Base-by-base conservation (phyloP, 2,113 vertebrate genomes). In the Xenus cinereus region DNA sequence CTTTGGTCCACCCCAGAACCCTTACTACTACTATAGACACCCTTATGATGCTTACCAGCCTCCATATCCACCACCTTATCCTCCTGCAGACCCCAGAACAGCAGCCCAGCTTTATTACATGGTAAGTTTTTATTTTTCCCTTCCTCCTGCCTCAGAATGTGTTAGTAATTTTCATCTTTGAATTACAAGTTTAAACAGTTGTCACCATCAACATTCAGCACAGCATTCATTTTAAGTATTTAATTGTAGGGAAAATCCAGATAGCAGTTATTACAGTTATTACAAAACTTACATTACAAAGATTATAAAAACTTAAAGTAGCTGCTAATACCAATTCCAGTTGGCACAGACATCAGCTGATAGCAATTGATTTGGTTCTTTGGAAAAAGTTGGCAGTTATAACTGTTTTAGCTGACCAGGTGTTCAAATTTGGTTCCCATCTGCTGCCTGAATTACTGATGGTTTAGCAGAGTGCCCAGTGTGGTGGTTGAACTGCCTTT, bases 71-170 rank as follows among this genome's bases (percentile, higher is more conserved):
- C 94, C 98, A 14, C 96, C 97, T 2, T 99, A 99, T 48, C 98
- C 97, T 13, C 96, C 97, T 3, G 78, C 97, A 87, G 99, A 99
- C 79, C 98, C 99, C 9, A 98, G 99, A 86, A 37, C 98, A 2
- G 92, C 98, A 19, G 93, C 97, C 77, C 98, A 99, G 41, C 98
- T 98, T n/a, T 99, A 99, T 92, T 99, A 99, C 96, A 98, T 98
- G 98, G 99, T 99, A 89, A 85, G 5, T n/a, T 14, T 9, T 32
- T 56, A 17, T 56, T 41, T 84, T 28, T 7, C 5, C 4, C 7
- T 60, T 21, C 5, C 3, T 9, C 12, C 8, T 2, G 6, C 5
- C 3, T 19, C 41, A 5, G 5, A 6, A 10, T 35, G 2, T 43
- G 2, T 46, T 48, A 27, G 4, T 56, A 7, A n/a, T 66, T 71